Evolutionary conservation across 2,888 invertebrate genomes (phyloP).

Genomic region (Opisthograptis luteolata): DNA sequence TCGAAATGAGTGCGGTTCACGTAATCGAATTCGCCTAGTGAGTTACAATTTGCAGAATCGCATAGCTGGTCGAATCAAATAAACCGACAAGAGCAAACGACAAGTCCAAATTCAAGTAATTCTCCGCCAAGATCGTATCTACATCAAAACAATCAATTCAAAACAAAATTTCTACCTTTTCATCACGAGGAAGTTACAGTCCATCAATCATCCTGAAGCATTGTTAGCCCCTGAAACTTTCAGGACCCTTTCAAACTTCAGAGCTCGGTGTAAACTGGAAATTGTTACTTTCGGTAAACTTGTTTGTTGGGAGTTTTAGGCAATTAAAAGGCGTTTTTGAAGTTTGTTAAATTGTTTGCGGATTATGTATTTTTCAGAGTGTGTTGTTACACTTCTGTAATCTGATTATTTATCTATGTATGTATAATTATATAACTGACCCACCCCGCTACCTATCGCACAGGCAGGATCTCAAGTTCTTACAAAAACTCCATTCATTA

Average conservation of each 20-base stretch:
- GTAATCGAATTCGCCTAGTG: too few relatives aligned
- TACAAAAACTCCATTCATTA: too few relatives aligned
- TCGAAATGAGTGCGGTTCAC: too few relatives aligned
- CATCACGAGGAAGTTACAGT: conserved; percentile 18
- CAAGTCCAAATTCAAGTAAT: not conserved
- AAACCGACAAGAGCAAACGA: not conserved
- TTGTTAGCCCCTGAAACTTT: conserved; percentile 30
- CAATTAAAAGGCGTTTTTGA: conserved; percentile 38
- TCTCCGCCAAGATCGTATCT: conserved; percentile 5
- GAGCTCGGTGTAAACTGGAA: conserved; percentile 21
- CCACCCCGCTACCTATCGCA: too few relatives aligned
- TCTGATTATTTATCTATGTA: not conserved
- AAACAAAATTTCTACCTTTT: conserved; percentile 31
- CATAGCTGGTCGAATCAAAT: not conserved
- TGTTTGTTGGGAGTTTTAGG: conserved; percentile 33
- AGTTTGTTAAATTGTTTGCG: conserved; percentile 25
- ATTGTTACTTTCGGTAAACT: conserved; percentile 30
- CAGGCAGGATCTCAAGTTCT: too few relatives aligned
- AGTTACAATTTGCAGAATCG: too few relatives aligned
- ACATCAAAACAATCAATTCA: conserved; percentile 27
- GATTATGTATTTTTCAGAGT: conserved; percentile 12
- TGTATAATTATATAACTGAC: too few relatives aligned
- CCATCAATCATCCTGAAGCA: conserved; percentile 38
- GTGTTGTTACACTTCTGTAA: conserved; percentile 5
- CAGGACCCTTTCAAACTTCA: conserved; percentile 32